A percentile compares a stretch with the other conserved stretches of the same genome.
Conservation (phyloP, 2,888 invertebrate species). For the Artemia sinica region DNA sequence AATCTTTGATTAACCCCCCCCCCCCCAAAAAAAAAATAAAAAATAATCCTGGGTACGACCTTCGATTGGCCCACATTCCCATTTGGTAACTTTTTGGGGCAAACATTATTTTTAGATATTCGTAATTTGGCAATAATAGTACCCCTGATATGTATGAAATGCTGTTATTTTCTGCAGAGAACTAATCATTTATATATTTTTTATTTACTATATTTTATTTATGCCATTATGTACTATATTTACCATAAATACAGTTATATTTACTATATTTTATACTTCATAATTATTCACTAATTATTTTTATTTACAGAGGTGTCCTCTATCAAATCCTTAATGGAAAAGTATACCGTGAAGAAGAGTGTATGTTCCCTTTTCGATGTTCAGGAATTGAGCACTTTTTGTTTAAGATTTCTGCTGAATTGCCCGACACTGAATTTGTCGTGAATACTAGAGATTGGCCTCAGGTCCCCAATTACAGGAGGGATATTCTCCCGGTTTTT, state of each 20-base stretch:
- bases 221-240: too few relatives aligned
- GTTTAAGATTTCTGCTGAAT: conserved; percentile 43
- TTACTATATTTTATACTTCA: conserved; percentile 22
- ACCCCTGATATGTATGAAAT: too few relatives aligned
- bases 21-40: too few relatives aligned
- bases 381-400: conserved; percentile 78
- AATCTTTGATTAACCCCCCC: too few relatives aligned
- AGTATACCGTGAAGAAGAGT: conserved; percentile 61
- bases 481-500: conserved; percentile 56
- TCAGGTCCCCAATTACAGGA: conserved; percentile 49
- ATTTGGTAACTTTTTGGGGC: too few relatives aligned
- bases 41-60: too few relatives aligned
- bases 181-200: too few relatives aligned
- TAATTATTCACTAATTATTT: conserved; percentile 19
- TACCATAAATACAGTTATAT: not conserved
- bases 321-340: conserved; percentile 67
- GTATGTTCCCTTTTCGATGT: conserved; percentile 84
- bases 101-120: too few relatives aligned
- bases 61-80: too few relatives aligned
- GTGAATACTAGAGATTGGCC: conserved; percentile 88
- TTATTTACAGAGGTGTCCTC: conserved; percentile 43
- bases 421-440: conserved; percentile 67
- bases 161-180: too few relatives aligned
- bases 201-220: too few relatives aligned
- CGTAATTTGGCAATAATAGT: too few relatives aligned